Percentiles rank a stretch among this genome's conserved stretches.
Conservation (phyloP, 37 sponge, comb jelly and placozoan genomes). For the Eunapius fragilis region DNA sequence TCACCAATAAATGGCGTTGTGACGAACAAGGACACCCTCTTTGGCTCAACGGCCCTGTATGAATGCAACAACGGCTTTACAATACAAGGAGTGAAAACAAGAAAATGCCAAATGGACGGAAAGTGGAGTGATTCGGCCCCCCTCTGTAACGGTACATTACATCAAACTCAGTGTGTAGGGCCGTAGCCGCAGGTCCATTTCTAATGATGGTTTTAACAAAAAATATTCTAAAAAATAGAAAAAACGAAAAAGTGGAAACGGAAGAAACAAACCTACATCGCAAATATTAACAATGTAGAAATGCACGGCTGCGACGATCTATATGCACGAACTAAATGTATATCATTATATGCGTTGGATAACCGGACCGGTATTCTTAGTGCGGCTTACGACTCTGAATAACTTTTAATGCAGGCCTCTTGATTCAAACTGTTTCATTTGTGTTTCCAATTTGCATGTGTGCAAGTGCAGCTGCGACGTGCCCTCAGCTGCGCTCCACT, state of each 20-base stretch:
- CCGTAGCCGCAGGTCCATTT: no score
- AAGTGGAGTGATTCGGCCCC: slow-evolving; percentile 31
- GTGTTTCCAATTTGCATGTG: background rate
- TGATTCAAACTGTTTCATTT: background rate
- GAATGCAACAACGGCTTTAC: slow-evolving; percentile 28
- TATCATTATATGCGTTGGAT: no score
- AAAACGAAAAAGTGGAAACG: no score
- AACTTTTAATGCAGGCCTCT: background rate
- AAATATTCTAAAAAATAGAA: no score
- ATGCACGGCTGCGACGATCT: no score
- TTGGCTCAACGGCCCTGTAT: slow-evolving; percentile 26
- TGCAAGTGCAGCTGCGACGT: slow-evolving; percentile 34
- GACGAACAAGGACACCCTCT: background rate
- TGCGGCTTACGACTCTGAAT: no score
- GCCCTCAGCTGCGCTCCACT: slow-evolving; percentile 29
- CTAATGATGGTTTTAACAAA: no score
- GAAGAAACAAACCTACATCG: no score
- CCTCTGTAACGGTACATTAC: background rate
- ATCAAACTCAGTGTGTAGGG: background rate
- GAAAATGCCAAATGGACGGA: slow-evolving; percentile 20
- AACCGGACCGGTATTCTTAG: no score
- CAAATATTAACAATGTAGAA: no score
- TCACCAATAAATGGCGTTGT: slow-evolving; percentile 30
- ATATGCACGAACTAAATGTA: no score
- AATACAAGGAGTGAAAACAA: background rate